A percentile compares a stretch with the other conserved stretches of the same genome.
These are phyloP conservation scores for Acanthurus lineatus DNA, from an alignment of 2,797 vertebrate species.

Conservation along the genomic window DNA sequence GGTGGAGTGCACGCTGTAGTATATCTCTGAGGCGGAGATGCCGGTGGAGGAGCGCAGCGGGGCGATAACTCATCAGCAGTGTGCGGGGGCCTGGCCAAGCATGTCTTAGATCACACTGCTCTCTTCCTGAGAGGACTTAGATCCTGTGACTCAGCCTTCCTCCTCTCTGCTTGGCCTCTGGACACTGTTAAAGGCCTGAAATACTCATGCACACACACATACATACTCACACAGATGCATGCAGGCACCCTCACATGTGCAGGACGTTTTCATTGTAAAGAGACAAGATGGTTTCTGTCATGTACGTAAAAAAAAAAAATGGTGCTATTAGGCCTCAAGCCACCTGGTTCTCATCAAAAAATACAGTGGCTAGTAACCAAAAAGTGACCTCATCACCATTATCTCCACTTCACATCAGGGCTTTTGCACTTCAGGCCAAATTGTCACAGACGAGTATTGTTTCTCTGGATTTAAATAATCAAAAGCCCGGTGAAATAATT, in stretches of 20 bases:
- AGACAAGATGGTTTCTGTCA: slow-evolving; percentile 42
- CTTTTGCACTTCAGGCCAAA: slow-evolving; percentile 48
- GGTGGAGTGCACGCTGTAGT: slow-evolving; percentile 57
- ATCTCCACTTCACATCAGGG: slow-evolving; percentile 47
- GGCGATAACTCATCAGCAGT: slow-evolving; percentile 74
- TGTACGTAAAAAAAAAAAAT: slow-evolving; percentile 28
- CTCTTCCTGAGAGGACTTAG: slow-evolving; percentile 78
- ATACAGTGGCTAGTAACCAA: slow-evolving; percentile 64
- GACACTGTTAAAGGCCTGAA: slow-evolving; percentile 45
- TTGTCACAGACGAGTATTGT: slow-evolving; percentile 57
- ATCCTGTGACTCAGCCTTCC: slow-evolving; percentile 82
- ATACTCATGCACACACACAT: slow-evolving; percentile 15
- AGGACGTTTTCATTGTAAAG: neutral
- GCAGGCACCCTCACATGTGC: slow-evolving; percentile 20
- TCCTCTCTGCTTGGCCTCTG: slow-evolving; percentile 60
- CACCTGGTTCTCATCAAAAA: slow-evolving; percentile 46
- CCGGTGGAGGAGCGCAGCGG: slow-evolving; percentile 51
- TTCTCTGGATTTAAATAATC: slow-evolving; percentile 60
- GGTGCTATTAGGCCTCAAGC: slow-evolving; percentile 28
- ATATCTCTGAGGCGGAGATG: slow-evolving; percentile 64
- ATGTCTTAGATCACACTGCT: slow-evolving; percentile 78
- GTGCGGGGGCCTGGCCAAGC: slow-evolving; percentile 71
- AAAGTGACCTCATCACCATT: slow-evolving; percentile 72
- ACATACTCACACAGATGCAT: neutral
- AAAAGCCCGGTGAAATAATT: slow-evolving; percentile 48